These are phyloP conservation scores for Siderastrea siderea DNA, from an alignment of 92 coral and sea anemone genomes.

Conservation along the genomic window DNA sequence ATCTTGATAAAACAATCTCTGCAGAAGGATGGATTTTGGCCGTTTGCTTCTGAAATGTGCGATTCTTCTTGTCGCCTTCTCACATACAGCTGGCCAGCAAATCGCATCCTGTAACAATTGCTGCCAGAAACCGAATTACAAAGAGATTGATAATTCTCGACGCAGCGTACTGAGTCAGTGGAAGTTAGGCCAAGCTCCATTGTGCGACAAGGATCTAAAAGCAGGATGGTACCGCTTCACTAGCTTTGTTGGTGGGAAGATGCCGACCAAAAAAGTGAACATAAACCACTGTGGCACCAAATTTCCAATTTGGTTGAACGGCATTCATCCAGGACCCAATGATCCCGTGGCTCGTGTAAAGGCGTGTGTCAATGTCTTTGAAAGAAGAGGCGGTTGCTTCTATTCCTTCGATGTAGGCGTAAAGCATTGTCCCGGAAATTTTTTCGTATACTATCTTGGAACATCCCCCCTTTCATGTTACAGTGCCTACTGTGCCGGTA, in stretches of 20 bases:
- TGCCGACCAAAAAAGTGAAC: slow-evolving; percentile 27
- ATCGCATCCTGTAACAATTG: slow-evolving; percentile 19
- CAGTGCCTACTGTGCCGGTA: slow-evolving; percentile 9
- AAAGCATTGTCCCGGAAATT: neutral
- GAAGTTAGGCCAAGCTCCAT: slow-evolving; percentile 18
- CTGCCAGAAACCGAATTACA: neutral
- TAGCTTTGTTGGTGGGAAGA: slow-evolving; percentile 29
- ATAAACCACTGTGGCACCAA: slow-evolving; percentile 29
- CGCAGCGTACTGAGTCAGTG: neutral
- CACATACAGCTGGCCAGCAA: neutral
- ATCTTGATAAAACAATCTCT: too few relatives aligned
- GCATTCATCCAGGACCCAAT: neutral
- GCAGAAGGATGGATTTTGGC: too few relatives aligned
- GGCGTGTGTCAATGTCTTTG: slow-evolving; percentile 18
- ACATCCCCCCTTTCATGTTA: too few relatives aligned
- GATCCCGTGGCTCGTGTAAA: slow-evolving; percentile 1
- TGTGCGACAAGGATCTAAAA: slow-evolving; percentile 10
- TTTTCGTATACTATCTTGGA: neutral
- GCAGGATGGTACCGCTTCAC: slow-evolving; percentile 37
- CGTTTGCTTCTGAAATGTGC: too few relatives aligned
- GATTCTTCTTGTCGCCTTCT: neutral
- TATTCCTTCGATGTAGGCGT: neutral
- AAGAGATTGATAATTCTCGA: slow-evolving; percentile 14
- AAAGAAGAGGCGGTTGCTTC: slow-evolving; percentile 5
- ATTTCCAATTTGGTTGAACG: slow-evolving; percentile 28